Evolutionary conservation across 2,888 invertebrate genomes (phyloP).

Genomic region (Megastigmus dorsalis): DNA sequence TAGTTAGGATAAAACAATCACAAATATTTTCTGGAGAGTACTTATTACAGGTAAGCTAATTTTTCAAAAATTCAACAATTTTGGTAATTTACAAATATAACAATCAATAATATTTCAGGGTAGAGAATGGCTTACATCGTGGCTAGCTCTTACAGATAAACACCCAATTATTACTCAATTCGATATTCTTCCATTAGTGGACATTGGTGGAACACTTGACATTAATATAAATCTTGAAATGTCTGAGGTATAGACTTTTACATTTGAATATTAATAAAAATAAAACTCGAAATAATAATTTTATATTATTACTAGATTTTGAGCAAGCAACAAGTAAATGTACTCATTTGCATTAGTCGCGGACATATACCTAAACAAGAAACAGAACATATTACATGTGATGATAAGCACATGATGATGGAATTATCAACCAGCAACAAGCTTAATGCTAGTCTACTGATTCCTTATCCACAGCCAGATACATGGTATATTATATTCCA

Average conservation of each 20-base stretch:
- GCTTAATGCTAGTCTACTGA: slow-evolving; percentile 64
- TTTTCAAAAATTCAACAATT: too few relatives aligned
- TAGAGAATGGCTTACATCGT: slow-evolving; percentile 74
- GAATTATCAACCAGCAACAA: slow-evolving; percentile 63
- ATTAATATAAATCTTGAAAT: slow-evolving; percentile 72
- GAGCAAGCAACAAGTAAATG: slow-evolving; percentile 61
- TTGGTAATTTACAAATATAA: neutral
- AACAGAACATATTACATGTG: slow-evolving; percentile 63
- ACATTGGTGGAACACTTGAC: slow-evolving; percentile 75
- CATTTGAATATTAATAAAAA: neutral
- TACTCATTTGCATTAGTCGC: slow-evolving; percentile 69
- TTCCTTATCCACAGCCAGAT: slow-evolving; percentile 75
- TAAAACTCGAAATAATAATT: neutral
- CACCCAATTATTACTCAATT: slow-evolving; percentile 72
- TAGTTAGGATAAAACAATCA: slow-evolving; percentile 73
- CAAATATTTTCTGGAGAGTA: slow-evolving; percentile 75
- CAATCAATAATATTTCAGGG: slow-evolving; percentile 65
- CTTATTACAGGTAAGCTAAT: slow-evolving; percentile 72
- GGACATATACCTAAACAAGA: slow-evolving; percentile 64
- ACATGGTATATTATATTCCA: slow-evolving; percentile 74
- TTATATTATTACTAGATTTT: slow-evolving; percentile 56
- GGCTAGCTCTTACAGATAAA: slow-evolving; percentile 72
- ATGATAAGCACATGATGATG: slow-evolving; percentile 61
- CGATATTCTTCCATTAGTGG: slow-evolving; percentile 73
- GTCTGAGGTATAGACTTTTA: slow-evolving; percentile 68